Evolutionary conservation across 1,140 invertebrate species (phyloP), one percentile per base, ranked within the genome.

Genomic region (Cyclargus thomasi): DNA sequence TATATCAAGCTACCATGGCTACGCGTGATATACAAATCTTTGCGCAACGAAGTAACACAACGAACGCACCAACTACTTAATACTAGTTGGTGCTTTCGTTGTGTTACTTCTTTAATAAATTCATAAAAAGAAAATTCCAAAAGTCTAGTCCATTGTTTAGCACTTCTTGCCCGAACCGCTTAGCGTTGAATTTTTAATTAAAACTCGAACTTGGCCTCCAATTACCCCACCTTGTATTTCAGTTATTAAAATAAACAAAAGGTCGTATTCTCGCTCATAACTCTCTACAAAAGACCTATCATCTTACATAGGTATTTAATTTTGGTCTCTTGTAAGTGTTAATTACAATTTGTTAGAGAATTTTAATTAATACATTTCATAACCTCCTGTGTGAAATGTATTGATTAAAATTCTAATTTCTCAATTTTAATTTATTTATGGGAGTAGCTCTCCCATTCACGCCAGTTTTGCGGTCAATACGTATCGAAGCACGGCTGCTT

Each of bases 191-290:
- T 47, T 53, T 29, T 59, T 53, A 67, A 67, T 63, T 67, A 62
- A 53, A 53, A 29, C 64, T 17, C 53, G 21, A 23, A 20, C 18
- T 17, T 36, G 16, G 35, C 17, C 21, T 20, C 0, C 64, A 55
- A 63, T 63, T 63, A 55, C 14, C 67, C 8, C 59, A 63, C 36
- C 62, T 47, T 55, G 64, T 53, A 65, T 23, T 65, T 64, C 53
- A 22, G 21, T 65, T 53, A 21, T 23, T 65, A 53, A 47, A 65
- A 53, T 65, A 22, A n/a, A 23, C 53, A 65, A 53, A 53, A 47
- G 22, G 64, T 65, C 23, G n/a, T 55, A 47, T 65, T 65, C 22
- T 6, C 18, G 39, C 47, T 47, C 23, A 36, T 22, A 53, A 53
- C 20, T 55, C 3, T 22, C 47, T 20, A 20, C 6, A 59, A 20